Conservation (phyloP, 2,797 vertebrate species). For the Merluccius polli region DNA sequence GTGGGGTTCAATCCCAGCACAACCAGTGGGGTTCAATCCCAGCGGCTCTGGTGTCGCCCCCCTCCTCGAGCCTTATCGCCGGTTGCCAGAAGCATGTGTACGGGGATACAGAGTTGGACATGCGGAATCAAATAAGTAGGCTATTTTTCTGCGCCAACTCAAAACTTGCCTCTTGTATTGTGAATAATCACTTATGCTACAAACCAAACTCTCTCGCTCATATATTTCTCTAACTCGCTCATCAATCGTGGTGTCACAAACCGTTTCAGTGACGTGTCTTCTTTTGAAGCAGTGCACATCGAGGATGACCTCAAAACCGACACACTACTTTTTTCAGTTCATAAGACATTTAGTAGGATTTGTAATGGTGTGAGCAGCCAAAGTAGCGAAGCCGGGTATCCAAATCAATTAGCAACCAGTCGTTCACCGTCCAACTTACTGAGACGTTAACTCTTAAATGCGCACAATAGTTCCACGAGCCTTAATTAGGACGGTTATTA, state of each 20-base stretch:
- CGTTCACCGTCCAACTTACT: neutral
- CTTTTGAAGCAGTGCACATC: neutral
- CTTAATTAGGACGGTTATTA: neutral
- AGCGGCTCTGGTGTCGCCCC: conserved; percentile 7
- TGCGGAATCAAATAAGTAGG: conserved; percentile 29
- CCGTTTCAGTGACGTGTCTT: neutral
- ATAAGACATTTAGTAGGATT: neutral
- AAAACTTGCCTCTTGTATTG: neutral
- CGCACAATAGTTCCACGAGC: neutral
- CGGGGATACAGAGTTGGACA: conserved; percentile 48
- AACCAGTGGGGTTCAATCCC: too few species aligned
- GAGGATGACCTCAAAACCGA: neutral
- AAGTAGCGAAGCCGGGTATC: neutral
- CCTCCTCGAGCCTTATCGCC: conserved; percentile 53
- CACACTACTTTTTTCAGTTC: neutral
- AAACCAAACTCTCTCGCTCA: neutral
- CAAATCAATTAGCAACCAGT: neutral
- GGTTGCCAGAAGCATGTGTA: conserved; percentile 55
- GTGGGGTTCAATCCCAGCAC: too few species aligned
- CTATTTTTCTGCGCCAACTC: neutral
- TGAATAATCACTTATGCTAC: neutral
- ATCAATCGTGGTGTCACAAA: neutral
- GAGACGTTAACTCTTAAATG: neutral
- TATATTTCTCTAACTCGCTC: neutral
- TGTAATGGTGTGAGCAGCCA: neutral